Base-by-base conservation (phyloP, 1,140 invertebrate genomes). In the Formica selysi region DNA sequence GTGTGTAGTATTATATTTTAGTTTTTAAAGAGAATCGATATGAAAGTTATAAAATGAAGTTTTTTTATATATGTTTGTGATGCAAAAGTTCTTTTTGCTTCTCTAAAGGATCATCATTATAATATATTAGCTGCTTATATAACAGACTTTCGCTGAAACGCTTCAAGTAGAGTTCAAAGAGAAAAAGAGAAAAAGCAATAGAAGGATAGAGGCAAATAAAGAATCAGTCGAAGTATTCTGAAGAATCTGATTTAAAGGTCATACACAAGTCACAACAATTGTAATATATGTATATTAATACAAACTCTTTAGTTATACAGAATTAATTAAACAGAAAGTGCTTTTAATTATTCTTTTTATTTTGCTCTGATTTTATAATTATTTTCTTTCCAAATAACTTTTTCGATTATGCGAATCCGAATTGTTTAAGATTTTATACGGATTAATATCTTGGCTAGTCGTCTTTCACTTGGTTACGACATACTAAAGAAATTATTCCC, bases 401-500 rank as follows among this genome's bases (percentile, higher is more conserved):
- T 19, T 8, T 7, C n/a, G 1, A 71, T 54, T 57, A 54, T 4
- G 38, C 11, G 7, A 73, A 73, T 22, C 4, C 1, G 5, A 4
- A 6, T 44, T 36, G 29, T 5, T 44, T 11, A 26, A 81, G 22
- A 29, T 71, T 59, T 73, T 59, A 59, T 13, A 41, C 16, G 10
- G 19, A 48, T 81, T 59, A 71, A 83, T 36, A 19, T 62, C 68
- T 74, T 26, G 29, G 36, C 26, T 29, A 38, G 22, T 19, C 13
- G 48, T 68, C 44, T 57, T 48, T 81, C 22, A 19, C 11, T 57
- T 11, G 7, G 36, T 70, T 19, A 6, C 6, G n/a, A 38, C 79
- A 83, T 83, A 73, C 19, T 26, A 6, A 59, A 16, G 38, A 61
- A 73, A 61, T 71, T 44, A 70, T 92, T 92, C 91, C 78, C 91